Evolutionary conservation across 2,113 vertebrate genomes (phyloP), one percentile per base, ranked within the genome.

Genomic region (Desmodus rotundus): DNA sequence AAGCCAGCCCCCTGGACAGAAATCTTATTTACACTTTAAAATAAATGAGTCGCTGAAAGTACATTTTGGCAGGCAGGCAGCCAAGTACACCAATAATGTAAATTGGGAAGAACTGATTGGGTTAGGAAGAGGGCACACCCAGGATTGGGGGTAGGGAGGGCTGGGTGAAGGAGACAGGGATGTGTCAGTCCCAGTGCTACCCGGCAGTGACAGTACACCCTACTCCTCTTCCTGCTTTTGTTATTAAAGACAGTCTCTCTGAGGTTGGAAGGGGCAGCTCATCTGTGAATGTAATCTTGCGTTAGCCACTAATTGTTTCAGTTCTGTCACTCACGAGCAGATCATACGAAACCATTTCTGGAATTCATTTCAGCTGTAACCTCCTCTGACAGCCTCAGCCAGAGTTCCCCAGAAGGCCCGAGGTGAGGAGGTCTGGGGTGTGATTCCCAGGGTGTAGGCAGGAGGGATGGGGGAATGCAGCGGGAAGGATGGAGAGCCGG

Each of bases 1-100:
- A 87, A 65, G 58, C 12, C 63, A 87, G n/a, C 24, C 56, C 26
- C 38, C 17, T 28, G n/a, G 31, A 15, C 24, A 47, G 76, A 96
- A 95, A 90, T 95, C 50, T 74, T 74, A 89, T 72, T 96, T 73
- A 74, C 28, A 87, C 47, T 73, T 87, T 58, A 80, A 26, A 80
- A 91, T 80, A 93, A 92, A 84, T 72, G 50, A 80, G 33, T 50
- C 31, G 31, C 36, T 83, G 22, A 70, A 65, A 85, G 33, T 38
- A 72, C 68, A 52, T 78, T 87, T 87, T 74, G 93, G n/a, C 43
- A 70, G 24, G 26, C 16, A 58, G 28, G 50, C 50, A 80, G 45
- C 58, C 43, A 17, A 50, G 26, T 43, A 93, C 28, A 87, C 15
- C 47, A 87, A 74, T 80, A 89, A 68, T 38, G 3, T 58, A 72